phyloP scores from a whole-genome alignment of 2,797 vertebrate species.

The Mallotus villosus region DNA sequence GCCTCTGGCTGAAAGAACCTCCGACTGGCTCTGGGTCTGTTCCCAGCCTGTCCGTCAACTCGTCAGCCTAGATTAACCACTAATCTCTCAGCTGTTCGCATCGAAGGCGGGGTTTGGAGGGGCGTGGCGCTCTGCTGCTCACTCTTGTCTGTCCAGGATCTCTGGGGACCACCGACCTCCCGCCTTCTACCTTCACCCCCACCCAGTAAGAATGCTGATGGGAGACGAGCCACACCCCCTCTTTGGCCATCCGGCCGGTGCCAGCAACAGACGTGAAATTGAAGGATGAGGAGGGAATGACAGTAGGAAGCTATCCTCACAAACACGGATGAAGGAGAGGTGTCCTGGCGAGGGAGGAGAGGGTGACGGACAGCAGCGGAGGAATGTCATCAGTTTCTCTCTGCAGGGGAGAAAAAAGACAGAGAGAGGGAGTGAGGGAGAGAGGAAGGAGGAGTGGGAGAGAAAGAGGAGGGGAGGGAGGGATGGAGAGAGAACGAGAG shows the following conservation, averaged over 20 bases:
- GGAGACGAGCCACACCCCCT: not conserved
- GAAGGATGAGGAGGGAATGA: slow-evolving; percentile 41
- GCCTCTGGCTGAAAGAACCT: slow-evolving; percentile 32
- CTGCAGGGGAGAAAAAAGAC: slow-evolving; percentile 5
- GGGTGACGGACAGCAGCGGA: slow-evolving; percentile 49
- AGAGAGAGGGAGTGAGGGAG: slow-evolving; percentile 12
- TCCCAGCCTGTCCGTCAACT: slow-evolving; percentile 55
- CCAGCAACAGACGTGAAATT: slow-evolving; percentile 64
- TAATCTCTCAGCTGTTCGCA: slow-evolving; percentile 67
- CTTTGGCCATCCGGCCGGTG: slow-evolving; percentile 45
- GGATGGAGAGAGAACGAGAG: not conserved
- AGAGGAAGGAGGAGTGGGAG: not conserved
- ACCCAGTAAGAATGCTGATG: slow-evolving; percentile 48
- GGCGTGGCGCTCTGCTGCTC: slow-evolving; percentile 57
- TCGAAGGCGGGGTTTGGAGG: slow-evolving; percentile 63
- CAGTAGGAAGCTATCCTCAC: slow-evolving; percentile 40
- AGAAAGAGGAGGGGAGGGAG: slow-evolving; percentile 1
- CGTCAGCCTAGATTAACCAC: slow-evolving; percentile 65
- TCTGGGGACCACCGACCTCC: slow-evolving; percentile 32
- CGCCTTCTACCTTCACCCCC: slow-evolving; percentile 2
- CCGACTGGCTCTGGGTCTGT: slow-evolving; percentile 58
- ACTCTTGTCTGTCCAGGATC: slow-evolving; percentile 52
- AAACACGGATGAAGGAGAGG: slow-evolving; percentile 14
- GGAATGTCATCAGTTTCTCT: slow-evolving; percentile 52
- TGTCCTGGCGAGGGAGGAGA: slow-evolving; percentile 30